phyloP scores from a whole-genome alignment of 2,797 vertebrate species.

The Spinus pinus region DNA sequence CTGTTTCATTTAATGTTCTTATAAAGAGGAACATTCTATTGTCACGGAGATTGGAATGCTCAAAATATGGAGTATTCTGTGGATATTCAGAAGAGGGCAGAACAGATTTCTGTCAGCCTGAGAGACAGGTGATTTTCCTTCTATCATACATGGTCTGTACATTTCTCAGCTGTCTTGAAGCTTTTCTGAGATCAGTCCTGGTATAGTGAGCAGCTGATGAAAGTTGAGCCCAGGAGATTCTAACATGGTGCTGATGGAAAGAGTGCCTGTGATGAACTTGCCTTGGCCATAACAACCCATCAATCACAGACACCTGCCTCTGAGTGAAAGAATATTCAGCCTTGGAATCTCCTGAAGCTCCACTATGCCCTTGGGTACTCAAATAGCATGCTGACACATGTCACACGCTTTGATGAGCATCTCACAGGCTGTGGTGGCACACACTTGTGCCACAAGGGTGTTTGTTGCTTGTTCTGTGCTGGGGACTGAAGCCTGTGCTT shows the following conservation, averaged over 20 bases:
- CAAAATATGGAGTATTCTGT: neutral
- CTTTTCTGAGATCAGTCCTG: neutral
- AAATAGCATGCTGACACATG: neutral
- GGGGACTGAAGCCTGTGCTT: neutral
- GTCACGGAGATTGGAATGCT: neutral
- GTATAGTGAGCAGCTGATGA: slow-evolving; percentile 29
- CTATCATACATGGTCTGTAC: neutral
- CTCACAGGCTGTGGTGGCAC: neutral
- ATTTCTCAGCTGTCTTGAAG: neutral
- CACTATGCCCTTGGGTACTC: neutral
- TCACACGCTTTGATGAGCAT: neutral
- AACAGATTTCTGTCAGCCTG: neutral
- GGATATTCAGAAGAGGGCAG: neutral
- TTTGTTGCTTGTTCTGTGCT: neutral
- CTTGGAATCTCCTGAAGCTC: slow-evolving; percentile 42
- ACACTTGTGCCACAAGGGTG: neutral
- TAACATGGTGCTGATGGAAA: slow-evolving; percentile 24
- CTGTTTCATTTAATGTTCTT: neutral
- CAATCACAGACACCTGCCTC: slow-evolving; percentile 43
- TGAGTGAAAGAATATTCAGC: neutral
- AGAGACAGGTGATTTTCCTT: neutral
- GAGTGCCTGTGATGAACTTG: neutral
- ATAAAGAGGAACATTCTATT: neutral
- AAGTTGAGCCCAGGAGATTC: slow-evolving; percentile 10
- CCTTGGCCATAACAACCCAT: neutral